Conservation (phyloP, 1,140 invertebrate species). For the Oppia nitens region DNA sequence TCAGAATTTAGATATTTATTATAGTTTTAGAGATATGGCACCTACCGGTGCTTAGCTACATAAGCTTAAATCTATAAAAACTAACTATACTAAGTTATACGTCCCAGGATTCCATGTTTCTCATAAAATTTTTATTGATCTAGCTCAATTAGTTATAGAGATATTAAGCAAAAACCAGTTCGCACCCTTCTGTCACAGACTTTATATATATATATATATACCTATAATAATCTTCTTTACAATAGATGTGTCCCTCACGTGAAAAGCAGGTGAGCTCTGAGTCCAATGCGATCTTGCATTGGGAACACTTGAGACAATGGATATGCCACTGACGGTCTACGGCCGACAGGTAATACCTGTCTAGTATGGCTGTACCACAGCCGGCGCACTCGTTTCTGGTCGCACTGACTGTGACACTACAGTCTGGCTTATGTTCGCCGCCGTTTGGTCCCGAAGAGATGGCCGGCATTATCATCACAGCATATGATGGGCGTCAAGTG, state of each 20-base stretch:
- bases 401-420: background rate
- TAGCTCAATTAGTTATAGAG: too few relatives aligned
- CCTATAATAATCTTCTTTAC: conserved; percentile 95
- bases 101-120: too few relatives aligned
- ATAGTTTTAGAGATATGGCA: too few relatives aligned
- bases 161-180: too few relatives aligned
- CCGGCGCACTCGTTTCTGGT: conserved; percentile 46
- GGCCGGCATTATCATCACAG: background rate
- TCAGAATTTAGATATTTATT: too few relatives aligned
- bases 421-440: background rate
- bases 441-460: background rate
- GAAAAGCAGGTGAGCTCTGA: conserved; percentile 83
- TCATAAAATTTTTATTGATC: too few relatives aligned
- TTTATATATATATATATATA: too few relatives aligned
- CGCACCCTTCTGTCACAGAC: too few relatives aligned
- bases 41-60: too few relatives aligned
- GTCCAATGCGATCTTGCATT: conserved; percentile 66
- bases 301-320: conserved; percentile 54
- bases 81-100: too few relatives aligned
- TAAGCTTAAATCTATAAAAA: too few relatives aligned
- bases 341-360: conserved; percentile 69
- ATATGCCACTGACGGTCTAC: conserved; percentile 79
- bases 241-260: conserved; percentile 83
- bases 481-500: too few relatives aligned
- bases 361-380: conserved; percentile 62